These are phyloP conservation scores for Tubulanus polymorphus DNA, from an alignment of 2,888 invertebrate species.

Conservation along the genomic window DNA sequence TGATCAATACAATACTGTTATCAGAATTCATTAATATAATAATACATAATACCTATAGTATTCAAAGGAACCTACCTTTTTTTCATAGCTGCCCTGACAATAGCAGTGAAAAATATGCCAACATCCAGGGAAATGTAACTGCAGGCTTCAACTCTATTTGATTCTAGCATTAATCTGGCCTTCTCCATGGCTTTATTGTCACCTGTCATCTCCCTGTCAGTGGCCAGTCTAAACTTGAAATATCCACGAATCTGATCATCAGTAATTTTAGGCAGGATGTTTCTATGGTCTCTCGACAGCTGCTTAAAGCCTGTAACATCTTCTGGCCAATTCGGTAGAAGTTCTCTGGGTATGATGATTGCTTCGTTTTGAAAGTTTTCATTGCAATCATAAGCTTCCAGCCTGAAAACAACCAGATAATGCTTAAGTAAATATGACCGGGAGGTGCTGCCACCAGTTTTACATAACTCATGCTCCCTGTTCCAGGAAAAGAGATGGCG, in stretches of 20 bases:
- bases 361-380: background rate
- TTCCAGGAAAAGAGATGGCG: no score
- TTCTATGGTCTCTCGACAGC: background rate
- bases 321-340: constrained; percentile 4
- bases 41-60: no score
- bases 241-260: background rate
- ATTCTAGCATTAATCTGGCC: background rate
- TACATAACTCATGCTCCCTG: no score
- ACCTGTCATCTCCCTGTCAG: background rate
- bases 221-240: background rate
- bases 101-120: background rate
- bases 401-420: constrained; percentile 2
- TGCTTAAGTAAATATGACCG: no score
- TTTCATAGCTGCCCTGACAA: constrained; percentile 4
- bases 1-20: no score
- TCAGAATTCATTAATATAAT: no score
- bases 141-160: background rate
- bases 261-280: background rate
- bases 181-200: constrained; percentile 2
- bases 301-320: constrained; percentile 5
- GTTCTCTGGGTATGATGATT: background rate
- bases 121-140: background rate
- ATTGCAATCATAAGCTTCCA: constrained; percentile 8
- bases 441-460: no score
- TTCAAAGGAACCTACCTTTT: no score